Percentiles rank a stretch among this genome's conserved stretches.
Conservation (phyloP, 64 coral and sea anemone species). For the Pocillopora verrucosa region DNA sequence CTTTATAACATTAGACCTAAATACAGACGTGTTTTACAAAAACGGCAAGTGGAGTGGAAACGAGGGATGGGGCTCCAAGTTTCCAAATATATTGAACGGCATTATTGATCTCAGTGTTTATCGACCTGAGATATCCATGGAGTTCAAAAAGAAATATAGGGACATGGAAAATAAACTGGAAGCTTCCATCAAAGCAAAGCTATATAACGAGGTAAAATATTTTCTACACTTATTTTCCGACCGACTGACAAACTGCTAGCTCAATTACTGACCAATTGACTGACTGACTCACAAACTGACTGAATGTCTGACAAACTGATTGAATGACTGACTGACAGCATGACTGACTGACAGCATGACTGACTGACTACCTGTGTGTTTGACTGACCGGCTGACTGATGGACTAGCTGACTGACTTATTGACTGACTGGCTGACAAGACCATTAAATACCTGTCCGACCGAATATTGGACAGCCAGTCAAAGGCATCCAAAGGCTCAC, state of each 20-base stretch:
- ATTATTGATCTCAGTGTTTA: conserved; percentile 74
- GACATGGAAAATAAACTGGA: conserved; percentile 19
- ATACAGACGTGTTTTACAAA: conserved; percentile 63
- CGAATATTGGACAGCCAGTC: background rate
- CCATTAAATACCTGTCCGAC: background rate
- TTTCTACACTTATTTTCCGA: background rate
- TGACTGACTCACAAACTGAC: background rate
- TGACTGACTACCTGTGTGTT: too few species aligned
- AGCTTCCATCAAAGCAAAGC: background rate
- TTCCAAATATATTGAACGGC: conserved; percentile 54
- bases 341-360: too few species aligned
- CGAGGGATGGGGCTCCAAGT: conserved; percentile 53
- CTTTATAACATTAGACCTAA: conserved; percentile 71
- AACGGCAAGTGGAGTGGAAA: conserved; percentile 59
- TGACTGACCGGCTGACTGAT: background rate
- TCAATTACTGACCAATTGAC: background rate
- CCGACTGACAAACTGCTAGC: too few species aligned
- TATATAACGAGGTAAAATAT: conserved; percentile 33
- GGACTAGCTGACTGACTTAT: background rate
- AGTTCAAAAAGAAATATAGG: conserved; percentile 54
- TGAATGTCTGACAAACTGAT: background rate
- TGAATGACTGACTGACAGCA: background rate
- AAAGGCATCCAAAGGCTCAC: background rate
- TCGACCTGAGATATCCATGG: conserved; percentile 35
- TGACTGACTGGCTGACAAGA: background rate